Percentiles rank a stretch among this genome's conserved stretches.
Conservation (phyloP, 2,113 vertebrate genomes). For the Eclectus roratus region DNA sequence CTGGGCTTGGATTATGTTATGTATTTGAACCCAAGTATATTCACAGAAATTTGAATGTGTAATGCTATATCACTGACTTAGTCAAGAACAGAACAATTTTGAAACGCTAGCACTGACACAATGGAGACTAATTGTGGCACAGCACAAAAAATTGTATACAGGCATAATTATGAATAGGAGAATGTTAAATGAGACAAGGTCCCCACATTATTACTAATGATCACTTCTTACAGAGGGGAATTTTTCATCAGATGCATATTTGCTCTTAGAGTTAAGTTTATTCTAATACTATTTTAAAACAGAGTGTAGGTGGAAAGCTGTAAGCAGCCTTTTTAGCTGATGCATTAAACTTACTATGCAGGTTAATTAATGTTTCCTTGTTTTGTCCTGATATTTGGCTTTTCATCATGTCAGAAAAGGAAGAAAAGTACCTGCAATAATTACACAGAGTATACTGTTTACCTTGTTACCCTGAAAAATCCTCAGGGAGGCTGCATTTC, state of each 20-base stretch:
- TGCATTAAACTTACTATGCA: background rate
- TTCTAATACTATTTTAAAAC: background rate
- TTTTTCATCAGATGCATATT: background rate
- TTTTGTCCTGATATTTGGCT: background rate
- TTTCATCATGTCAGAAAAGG: background rate
- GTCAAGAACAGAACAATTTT: background rate
- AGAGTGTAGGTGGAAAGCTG: background rate
- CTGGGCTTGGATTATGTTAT: background rate
- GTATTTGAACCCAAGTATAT: background rate
- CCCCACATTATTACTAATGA: background rate
- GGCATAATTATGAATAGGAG: background rate
- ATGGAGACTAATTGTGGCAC: background rate
- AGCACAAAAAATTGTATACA: background rate
- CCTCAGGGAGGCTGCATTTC: conserved; percentile 22
- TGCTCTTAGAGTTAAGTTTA: background rate
- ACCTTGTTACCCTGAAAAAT: background rate
- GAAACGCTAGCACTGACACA: background rate
- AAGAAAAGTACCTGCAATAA: background rate
- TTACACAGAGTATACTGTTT: conserved; percentile 20
- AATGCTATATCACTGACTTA: background rate
- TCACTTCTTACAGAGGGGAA: background rate
- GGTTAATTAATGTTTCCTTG: background rate
- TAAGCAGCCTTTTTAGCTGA: background rate
- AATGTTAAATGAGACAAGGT: background rate
- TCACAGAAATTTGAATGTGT: background rate